phyloP scores from a whole-genome alignment of 2,888 invertebrate species.

The Rhamphomyia laevipes region DNA sequence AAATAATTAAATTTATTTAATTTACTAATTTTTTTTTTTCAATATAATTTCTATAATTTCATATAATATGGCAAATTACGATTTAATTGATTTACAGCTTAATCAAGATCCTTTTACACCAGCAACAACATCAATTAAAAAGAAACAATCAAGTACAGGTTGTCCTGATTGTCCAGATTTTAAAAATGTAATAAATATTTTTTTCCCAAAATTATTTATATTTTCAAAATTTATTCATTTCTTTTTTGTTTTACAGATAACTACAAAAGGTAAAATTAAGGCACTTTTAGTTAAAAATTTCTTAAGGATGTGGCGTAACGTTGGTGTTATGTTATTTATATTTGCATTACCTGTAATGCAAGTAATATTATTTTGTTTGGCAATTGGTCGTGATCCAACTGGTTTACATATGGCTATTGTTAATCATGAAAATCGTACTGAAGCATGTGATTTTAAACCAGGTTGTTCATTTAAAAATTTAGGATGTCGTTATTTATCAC shows the following conservation, averaged over 20 bases:
- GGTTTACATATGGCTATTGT: constrained; percentile 70
- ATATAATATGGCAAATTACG: background rate
- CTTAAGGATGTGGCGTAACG: constrained; percentile 83
- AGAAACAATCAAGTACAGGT: background rate
- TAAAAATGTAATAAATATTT: background rate
- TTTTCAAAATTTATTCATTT: background rate
- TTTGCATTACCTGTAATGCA: constrained; percentile 90
- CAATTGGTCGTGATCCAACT: constrained; percentile 78
- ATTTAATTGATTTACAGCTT: background rate
- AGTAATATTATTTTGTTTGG: constrained; percentile 85
- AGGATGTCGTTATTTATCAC: constrained; percentile 68
- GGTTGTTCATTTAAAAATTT: constrained; percentile 61
- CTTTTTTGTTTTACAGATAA: constrained; percentile 40
- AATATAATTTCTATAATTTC: background rate
- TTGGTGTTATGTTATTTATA: constrained; percentile 87
- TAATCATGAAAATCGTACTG: constrained; percentile 48
- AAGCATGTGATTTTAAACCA: constrained; percentile 30
- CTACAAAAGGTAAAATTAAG: constrained; percentile 74
- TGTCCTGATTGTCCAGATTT: background rate
- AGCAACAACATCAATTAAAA: background rate
- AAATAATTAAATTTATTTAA: background rate
- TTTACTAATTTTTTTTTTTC: background rate
- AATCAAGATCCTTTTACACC: background rate
- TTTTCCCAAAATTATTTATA: too few relatives aligned
- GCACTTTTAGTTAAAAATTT: constrained; percentile 82